Evolutionary conservation across 2,113 vertebrate species (phyloP).

Genomic region (Papio anubis): DNA sequence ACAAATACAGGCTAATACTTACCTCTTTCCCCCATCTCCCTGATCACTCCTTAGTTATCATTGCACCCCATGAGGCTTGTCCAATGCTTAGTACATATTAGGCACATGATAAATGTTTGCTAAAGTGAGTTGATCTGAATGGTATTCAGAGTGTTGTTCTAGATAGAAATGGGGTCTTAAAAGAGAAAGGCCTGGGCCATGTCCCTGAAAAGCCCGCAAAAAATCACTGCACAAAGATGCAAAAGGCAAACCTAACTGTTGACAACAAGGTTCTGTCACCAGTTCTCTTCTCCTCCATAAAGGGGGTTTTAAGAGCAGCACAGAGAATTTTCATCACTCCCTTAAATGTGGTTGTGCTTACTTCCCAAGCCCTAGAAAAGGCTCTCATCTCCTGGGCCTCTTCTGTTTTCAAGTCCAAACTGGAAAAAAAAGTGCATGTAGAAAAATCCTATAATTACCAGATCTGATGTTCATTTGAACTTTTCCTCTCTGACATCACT

Average conservation of each 20-base stretch:
- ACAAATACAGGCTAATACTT: too few species aligned
- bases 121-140: background rate
- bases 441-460: slow-evolving; percentile 80
- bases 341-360: slow-evolving; percentile 81
- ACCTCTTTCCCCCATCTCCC: background rate
- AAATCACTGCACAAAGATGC: background rate
- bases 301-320: slow-evolving; percentile 58
- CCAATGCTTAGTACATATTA: background rate
- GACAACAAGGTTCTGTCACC: slow-evolving; percentile 51
- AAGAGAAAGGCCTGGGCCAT: background rate
- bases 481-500: slow-evolving; percentile 72
- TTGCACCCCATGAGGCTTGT: background rate
- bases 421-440: slow-evolving; percentile 60
- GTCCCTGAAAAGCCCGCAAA: background rate
- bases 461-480: slow-evolving; percentile 83
- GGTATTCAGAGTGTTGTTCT: background rate
- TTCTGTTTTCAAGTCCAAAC: slow-evolving; percentile 79
- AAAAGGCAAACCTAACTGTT: slow-evolving; percentile 55
- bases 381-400: slow-evolving; percentile 71
- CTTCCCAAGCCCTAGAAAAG: slow-evolving; percentile 68
- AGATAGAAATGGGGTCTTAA: background rate
- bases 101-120: background rate
- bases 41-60: too few species aligned
- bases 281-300: slow-evolving; percentile 62
- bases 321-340: slow-evolving; percentile 62